Evolutionary conservation across 2,113 vertebrate species (phyloP).

Genomic region (Petromus typicus): DNA sequence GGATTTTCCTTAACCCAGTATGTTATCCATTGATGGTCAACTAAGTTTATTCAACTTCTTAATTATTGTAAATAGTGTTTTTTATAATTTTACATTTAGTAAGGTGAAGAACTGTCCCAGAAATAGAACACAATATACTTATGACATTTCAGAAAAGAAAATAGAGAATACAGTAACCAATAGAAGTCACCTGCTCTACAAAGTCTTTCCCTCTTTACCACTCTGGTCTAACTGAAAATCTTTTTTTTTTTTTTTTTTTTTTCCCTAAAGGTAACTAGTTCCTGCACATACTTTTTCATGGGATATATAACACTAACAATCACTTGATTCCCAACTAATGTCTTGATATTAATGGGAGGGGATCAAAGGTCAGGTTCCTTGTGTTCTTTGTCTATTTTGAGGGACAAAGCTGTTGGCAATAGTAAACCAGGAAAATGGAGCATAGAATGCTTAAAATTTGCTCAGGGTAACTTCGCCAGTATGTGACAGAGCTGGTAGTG

Average conservation of each 20-base stretch:
- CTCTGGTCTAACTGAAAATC: background rate
- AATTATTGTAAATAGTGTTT: background rate
- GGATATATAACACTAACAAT: background rate
- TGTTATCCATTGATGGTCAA: background rate
- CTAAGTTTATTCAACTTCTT: background rate
- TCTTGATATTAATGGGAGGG: background rate
- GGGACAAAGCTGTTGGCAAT: background rate
- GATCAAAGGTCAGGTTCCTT: background rate
- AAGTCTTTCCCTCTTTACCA: background rate
- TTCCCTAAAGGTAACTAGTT: background rate
- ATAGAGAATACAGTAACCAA: background rate
- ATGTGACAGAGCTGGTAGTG: background rate
- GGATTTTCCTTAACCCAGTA: background rate
- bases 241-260: background rate
- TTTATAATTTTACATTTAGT: constrained; percentile 44
- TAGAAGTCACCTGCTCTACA: background rate
- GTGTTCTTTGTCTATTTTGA: background rate
- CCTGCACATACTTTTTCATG: background rate
- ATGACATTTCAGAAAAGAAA: background rate
- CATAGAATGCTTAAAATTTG: background rate
- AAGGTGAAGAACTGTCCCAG: background rate
- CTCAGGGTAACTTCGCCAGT: background rate
- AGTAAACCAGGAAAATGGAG: background rate
- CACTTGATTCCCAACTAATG: background rate
- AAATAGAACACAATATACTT: constrained; percentile 48